Base-by-base conservation (phyloP, 2,888 invertebrate species). In the Trissonchulus latispiculum region DNA sequence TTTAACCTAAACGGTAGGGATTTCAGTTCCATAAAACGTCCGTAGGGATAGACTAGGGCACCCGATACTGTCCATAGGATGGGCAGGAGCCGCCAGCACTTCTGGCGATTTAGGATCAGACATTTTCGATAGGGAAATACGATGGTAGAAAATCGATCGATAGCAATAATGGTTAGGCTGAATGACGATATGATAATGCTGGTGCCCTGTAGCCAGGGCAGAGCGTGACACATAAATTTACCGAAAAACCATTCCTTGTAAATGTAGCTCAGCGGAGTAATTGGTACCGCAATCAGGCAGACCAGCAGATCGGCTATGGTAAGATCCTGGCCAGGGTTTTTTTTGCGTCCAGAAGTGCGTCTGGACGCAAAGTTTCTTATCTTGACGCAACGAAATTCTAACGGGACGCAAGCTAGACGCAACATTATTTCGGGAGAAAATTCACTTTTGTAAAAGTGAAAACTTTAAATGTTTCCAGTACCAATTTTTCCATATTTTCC, bases 111-210 rank as follows among this genome's bases (percentile, higher is more conserved):
- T 8, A 48, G 48, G 8, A 48, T 23, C 48, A 48, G 23, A 48
- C 8, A 48, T 48, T 23, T 8, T 8, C 8, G 8, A 48, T 48
- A 8, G 8, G 48, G 48, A 8, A 48, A 15, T 23, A 81, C 81
- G 70, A 81, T 81, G 73, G 78, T 79, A 33, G 79, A 76, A 85
- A 93, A 97, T 75, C 97, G 89, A 86, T 97, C 97, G 74, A 96
- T 90, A 72, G 97, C 96, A 80, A 97, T 97, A 77, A 95, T 93
- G 78, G 94, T 95, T 76, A 97, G 88, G 23, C 96, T 96, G 80
- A 96, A 87, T 1, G 96, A 95, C 76, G 95, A 95, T 81, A 97
- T 94, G 87, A 96, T 96, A 78, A 99, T 95, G 84, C 93, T 93
- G 81, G 93, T 91, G 72, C 94, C 95, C 84, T 93, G 93, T 73